Evolutionary conservation across 1,140 invertebrate genomes (phyloP), one percentile per base, ranked within the genome.

Genomic region (Diorhabda carinulata): DNA sequence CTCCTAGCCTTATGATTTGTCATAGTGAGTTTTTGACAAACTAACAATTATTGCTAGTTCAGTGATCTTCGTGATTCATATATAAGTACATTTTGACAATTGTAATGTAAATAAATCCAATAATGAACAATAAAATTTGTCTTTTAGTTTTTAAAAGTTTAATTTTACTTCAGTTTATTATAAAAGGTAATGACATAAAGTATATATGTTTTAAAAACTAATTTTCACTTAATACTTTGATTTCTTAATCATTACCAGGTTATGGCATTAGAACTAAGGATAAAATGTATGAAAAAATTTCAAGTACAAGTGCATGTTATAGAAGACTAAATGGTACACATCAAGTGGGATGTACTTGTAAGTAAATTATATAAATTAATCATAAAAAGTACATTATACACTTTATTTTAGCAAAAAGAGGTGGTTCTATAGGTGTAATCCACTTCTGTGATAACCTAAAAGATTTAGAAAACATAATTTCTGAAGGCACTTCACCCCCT

Each of bases 261-360:
- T 69, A 79, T 73, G 78, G 80, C 72, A 87, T 89, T 72, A 85
- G 91, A 73, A 87, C 89, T 3, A 88, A 87, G 76, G 88, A 92
- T 74, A 91, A 90, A 83, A 95, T 97, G 82, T 96, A 95, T 79
- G 85, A 89, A 74, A 80, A 87, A 5, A 87, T 96, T 57, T 83
- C 88, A 74, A 89, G 88, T 57, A 84, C 86, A 61, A 84, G 88
- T 68, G 88, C 89, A 62, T 97, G 95, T 84, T 95, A 95, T 79
- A 86, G 94, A 73, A 85, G 92, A 72, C 82, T 97, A 56, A 98
- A 97, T 87, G 93, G 89, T 59, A 97, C 95, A 25, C 93, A 97
- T 85, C 92, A 96, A 81, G 90, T 92, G 78, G 96, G 96, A 68
- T 97, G 95, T 82, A 88, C 91, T 52, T 95, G 93, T 93, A 86